phyloP scores from a whole-genome alignment of 2,888 invertebrate genomes.

The Amiota communis region DNA sequence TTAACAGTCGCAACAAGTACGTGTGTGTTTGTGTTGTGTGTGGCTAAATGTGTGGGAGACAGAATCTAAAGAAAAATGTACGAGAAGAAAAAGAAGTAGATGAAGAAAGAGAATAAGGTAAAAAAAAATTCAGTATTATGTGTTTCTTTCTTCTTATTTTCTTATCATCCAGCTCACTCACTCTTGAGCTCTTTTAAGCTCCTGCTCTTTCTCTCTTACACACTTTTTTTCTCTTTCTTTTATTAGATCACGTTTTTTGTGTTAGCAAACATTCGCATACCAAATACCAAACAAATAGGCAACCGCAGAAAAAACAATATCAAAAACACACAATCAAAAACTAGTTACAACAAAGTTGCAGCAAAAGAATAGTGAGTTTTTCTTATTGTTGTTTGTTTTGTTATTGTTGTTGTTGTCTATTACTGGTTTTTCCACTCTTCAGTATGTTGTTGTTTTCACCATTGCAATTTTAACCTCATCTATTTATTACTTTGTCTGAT shows the following conservation, averaged over 20 bases:
- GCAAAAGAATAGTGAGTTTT: constrained; percentile 43
- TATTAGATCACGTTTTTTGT: constrained; percentile 71
- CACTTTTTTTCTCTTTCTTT: constrained; percentile 39
- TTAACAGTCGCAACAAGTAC: too few relatives aligned
- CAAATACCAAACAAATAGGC: constrained; percentile 51
- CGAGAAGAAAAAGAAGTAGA: neutral
- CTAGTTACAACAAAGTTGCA: constrained; percentile 39
- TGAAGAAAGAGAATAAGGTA: neutral
- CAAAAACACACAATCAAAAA: constrained; percentile 18
- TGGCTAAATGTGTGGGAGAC: too few relatives aligned
- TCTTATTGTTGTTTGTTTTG: constrained; percentile 31
- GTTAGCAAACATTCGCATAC: constrained; percentile 66
- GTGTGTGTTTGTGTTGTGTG: too few relatives aligned
- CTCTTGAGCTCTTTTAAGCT: too few relatives aligned
- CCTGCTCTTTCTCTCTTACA: too few relatives aligned
- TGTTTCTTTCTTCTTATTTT: neutral
- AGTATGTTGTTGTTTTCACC: too few relatives aligned
- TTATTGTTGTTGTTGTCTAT: constrained; percentile 15
- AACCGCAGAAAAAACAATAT: constrained; percentile 24
- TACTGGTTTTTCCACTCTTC: constrained; percentile 19
- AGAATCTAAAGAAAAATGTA: too few relatives aligned
- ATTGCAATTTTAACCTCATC: neutral
- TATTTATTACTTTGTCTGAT: neutral
- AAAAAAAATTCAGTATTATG: neutral
- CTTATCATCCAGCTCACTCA: too few relatives aligned